Evolutionary conservation across 2,888 invertebrate genomes (phyloP).

Genomic region (Tortrix viridana): DNA sequence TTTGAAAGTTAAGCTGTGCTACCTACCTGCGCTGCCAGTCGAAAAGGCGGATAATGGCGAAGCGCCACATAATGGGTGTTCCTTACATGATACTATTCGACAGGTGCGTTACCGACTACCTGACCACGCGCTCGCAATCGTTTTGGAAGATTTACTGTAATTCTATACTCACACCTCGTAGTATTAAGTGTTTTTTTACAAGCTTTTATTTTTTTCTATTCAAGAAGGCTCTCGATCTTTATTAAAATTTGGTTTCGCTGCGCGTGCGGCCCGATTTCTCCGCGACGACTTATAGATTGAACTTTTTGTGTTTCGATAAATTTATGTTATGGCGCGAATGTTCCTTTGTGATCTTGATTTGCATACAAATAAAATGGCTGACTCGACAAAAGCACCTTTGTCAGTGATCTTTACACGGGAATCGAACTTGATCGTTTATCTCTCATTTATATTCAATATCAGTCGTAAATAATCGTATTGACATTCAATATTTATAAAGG

Average conservation of each 20-base stretch:
- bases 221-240: constrained; percentile 1
- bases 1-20: constrained; percentile 6
- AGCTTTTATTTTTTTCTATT: constrained; percentile 2
- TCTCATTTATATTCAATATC: constrained; percentile 80
- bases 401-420: constrained; percentile 72
- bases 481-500: constrained; percentile 80
- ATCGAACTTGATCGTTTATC: constrained; percentile 76
- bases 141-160: constrained; percentile 24
- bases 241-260: constrained; percentile 10
- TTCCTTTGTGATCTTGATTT: constrained; percentile 69
- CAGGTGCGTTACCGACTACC: constrained; percentile 49
- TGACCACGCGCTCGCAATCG: constrained; percentile 54
- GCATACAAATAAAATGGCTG: constrained; percentile 81
- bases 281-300: constrained; percentile 44
- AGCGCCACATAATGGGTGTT: constrained; percentile 18
- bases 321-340: constrained; percentile 57
- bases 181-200: constrained; percentile 5
- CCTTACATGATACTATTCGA: constrained; percentile 41
- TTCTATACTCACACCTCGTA: constrained; percentile 18
- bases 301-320: constrained; percentile 51
- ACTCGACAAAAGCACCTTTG: constrained; percentile 77
- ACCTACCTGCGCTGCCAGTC: constrained; percentile 9
- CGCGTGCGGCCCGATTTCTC: constrained; percentile 20
- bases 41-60: constrained; percentile 7
- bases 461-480: constrained; percentile 78